Percentiles rank a stretch among this genome's conserved stretches.
Evolutionary conservation across 2,113 vertebrate genomes (phyloP).

Genomic region (Oostethus manadensis): DNA sequence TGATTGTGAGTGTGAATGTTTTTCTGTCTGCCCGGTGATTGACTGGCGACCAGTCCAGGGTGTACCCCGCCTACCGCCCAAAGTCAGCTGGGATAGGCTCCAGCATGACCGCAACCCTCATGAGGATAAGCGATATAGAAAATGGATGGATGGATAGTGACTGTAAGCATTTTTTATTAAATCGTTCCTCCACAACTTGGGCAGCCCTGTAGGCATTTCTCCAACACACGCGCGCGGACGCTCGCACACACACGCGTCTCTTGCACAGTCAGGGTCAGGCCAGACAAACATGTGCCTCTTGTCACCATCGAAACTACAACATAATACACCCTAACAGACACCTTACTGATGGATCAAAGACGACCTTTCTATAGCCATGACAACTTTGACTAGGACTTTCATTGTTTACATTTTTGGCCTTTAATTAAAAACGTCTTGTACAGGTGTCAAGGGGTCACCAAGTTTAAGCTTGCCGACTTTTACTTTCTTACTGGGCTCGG

Average conservation of each 20-base stretch:
- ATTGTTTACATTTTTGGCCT: background rate
- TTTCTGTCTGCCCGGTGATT: too few relatives aligned
- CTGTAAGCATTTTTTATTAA: too few relatives aligned
- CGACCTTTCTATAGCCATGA: slow-evolving; percentile 1
- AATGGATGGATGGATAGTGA: too few relatives aligned
- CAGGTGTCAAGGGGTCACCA: background rate
- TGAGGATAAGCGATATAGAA: too few relatives aligned
- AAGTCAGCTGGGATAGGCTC: too few relatives aligned
- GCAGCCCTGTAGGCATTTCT: slow-evolving; percentile 14
- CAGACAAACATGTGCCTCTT: slow-evolving; percentile 46
- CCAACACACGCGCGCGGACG: background rate
- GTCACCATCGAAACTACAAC: slow-evolving; percentile 53
- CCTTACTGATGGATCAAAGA: slow-evolving; percentile 33
- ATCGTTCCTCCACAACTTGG: too few relatives aligned
- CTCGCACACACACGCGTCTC: slow-evolving; percentile 12
- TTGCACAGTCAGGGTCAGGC: slow-evolving; percentile 24
- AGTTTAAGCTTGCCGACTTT: background rate
- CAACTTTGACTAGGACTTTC: background rate
- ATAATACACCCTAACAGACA: slow-evolving; percentile 39
- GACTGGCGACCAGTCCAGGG: too few relatives aligned
- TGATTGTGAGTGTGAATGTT: too few relatives aligned
- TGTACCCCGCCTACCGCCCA: too few relatives aligned
- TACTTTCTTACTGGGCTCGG: slow-evolving; percentile 21
- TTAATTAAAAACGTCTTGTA: background rate
- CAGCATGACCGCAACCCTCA: too few relatives aligned